A percentile compares a stretch with the other conserved stretches of the same genome.
These are phyloP conservation scores for Tipula lateralis DNA, from an alignment of 2,888 invertebrate genomes.

Conservation along the genomic window DNA sequence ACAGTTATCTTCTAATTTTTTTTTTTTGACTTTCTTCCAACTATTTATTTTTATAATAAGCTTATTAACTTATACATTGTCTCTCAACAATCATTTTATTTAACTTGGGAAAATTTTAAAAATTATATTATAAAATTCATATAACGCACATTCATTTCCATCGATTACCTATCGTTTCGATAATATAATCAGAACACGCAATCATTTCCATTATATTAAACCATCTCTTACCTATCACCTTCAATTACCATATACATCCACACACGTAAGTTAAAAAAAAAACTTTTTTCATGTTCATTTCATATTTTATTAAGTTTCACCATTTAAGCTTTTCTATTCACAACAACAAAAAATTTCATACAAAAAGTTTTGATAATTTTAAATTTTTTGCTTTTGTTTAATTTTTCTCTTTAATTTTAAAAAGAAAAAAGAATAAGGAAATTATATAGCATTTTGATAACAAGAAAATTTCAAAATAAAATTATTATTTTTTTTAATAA, in stretches of 20 bases:
- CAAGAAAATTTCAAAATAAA: background rate
- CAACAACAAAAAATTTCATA: background rate
- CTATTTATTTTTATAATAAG: too few relatives aligned
- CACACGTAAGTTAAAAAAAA: background rate
- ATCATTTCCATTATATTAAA: background rate
- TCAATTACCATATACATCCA: background rate
- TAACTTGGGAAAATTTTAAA: too few relatives aligned
- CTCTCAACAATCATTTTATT: too few relatives aligned
- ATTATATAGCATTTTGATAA: background rate
- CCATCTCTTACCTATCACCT: background rate
- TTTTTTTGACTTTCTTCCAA: too few relatives aligned
- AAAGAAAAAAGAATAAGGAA: conserved; percentile 24
- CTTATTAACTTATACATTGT: too few relatives aligned
- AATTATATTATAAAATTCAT: too few relatives aligned
- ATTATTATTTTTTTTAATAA: background rate
- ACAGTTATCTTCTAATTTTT: too few relatives aligned
- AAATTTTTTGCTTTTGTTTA: background rate
- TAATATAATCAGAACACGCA: too few relatives aligned
- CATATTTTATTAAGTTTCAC: background rate
- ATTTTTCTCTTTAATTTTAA: too few relatives aligned
- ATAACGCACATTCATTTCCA: too few relatives aligned
- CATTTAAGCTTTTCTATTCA: background rate
- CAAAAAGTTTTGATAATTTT: background rate
- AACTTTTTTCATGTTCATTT: background rate
- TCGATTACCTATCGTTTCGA: too few relatives aligned